Percentiles rank a stretch among this genome's conserved stretches.
Conservation (phyloP, 2,888 invertebrate species). For the Cancer borealis region DNA sequence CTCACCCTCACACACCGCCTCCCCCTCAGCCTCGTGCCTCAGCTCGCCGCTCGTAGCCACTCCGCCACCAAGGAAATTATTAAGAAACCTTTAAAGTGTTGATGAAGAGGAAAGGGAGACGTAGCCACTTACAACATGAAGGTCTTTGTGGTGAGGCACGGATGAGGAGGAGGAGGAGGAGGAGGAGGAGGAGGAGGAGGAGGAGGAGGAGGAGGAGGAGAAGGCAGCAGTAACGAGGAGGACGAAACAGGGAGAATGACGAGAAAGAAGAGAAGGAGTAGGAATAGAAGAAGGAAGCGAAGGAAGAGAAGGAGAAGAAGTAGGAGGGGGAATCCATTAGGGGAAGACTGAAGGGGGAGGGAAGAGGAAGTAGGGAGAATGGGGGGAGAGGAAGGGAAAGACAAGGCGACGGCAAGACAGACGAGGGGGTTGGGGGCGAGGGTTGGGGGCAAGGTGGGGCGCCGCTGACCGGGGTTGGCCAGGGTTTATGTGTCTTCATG, state of each 20-base stretch:
- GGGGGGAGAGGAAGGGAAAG: background rate
- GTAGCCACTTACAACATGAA: slow-evolving; percentile 9
- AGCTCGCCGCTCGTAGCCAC: background rate
- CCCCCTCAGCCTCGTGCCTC: background rate
- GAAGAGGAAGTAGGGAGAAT: background rate
- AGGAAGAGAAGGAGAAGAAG: background rate
- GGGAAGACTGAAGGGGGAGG: slow-evolving; percentile 33
- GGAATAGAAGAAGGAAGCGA: background rate
- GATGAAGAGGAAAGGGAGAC: slow-evolving; percentile 11
- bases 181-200: background rate
- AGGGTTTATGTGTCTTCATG: slow-evolving; percentile 56
- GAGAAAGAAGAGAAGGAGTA: background rate
- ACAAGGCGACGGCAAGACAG: background rate
- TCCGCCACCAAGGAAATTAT: background rate
- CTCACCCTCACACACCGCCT: background rate
- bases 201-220: background rate
- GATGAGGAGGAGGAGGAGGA: background rate
- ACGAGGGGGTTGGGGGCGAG: background rate
- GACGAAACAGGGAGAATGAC: background rate
- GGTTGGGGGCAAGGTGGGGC: slow-evolving; percentile 23
- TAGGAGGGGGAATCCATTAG: background rate
- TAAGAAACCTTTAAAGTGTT: background rate
- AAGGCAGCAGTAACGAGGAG: too few species aligned
- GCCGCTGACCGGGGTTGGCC: slow-evolving; percentile 35
- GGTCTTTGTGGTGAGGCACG: background rate